phyloP scores from a whole-genome alignment of 2,113 vertebrate species.

The Chauna torquata region DNA sequence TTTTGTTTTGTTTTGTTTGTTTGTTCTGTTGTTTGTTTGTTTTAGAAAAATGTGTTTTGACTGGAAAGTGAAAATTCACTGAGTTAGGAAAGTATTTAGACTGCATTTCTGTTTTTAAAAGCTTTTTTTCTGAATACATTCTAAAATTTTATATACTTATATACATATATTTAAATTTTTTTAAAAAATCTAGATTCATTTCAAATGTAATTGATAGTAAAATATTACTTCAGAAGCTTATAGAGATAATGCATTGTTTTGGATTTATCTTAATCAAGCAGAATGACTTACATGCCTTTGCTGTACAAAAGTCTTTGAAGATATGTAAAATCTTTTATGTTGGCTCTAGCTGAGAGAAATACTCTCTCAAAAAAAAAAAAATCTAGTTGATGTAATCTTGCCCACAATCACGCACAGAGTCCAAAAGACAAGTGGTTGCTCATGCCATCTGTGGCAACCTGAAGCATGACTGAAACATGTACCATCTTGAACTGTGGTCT shows the following conservation, averaged over 20 bases:
- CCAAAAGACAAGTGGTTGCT: not conserved
- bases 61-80: not conserved
- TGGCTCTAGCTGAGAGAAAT: not conserved
- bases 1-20: not conserved
- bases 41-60: not conserved
- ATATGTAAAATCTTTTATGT: not conserved
- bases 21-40: not conserved
- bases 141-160: not conserved
- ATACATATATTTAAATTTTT: not conserved
- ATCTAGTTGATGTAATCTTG: not conserved
- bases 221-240: not conserved
- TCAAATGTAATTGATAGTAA: not conserved
- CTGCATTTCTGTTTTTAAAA: not conserved
- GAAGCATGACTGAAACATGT: not conserved
- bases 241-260: not conserved
- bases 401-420: not conserved
- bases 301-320: not conserved
- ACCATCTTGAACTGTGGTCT: accelerated
- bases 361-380: not conserved
- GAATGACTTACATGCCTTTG: not conserved
- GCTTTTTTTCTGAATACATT: not conserved
- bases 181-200: not conserved
- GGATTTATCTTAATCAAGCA: not conserved
- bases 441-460: accelerated
- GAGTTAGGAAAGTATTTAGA: not conserved